phyloP scores from a whole-genome alignment of 2,888 invertebrate species.

The Synanthedon myopaeformis region DNA sequence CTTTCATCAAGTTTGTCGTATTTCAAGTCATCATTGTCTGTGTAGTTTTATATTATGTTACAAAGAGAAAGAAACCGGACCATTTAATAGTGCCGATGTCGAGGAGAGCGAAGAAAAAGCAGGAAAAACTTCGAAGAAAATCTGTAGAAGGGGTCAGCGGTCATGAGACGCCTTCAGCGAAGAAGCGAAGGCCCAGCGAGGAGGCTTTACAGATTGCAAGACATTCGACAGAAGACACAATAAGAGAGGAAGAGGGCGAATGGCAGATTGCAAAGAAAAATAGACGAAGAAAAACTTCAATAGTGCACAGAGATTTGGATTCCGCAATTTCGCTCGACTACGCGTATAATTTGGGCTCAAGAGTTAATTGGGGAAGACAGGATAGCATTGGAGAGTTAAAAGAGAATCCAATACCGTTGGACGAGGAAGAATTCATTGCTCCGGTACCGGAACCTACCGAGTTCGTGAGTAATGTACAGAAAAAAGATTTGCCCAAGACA shows the following conservation, averaged over 20 bases:
- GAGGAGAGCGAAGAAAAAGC: slow-evolving; percentile 44
- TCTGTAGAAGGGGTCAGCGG: slow-evolving; percentile 75
- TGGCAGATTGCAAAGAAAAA: slow-evolving; percentile 61
- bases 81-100: slow-evolving; percentile 32
- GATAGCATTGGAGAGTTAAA: slow-evolving; percentile 47
- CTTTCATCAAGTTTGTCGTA: slow-evolving; percentile 66
- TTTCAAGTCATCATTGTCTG: slow-evolving; percentile 60
- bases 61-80: slow-evolving; percentile 46
- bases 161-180: slow-evolving; percentile 63
- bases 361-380: slow-evolving; percentile 33
- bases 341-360: slow-evolving; percentile 26
- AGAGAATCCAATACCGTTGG: slow-evolving; percentile 66
- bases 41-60: slow-evolving; percentile 63
- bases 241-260: slow-evolving; percentile 56
- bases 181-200: slow-evolving; percentile 80
- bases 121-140: slow-evolving; percentile 66
- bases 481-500: slow-evolving; percentile 45
- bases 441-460: slow-evolving; percentile 57
- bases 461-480: slow-evolving; percentile 32
- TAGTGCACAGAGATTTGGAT: slow-evolving; percentile 48
- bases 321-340: background rate
- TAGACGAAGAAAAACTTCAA: slow-evolving; percentile 58
- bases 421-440: slow-evolving; percentile 68
- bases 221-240: slow-evolving; percentile 70
- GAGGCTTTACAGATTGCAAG: slow-evolving; percentile 74